Conservation (phyloP, 1,140 invertebrate species). For the Papilio glaucus region DNA sequence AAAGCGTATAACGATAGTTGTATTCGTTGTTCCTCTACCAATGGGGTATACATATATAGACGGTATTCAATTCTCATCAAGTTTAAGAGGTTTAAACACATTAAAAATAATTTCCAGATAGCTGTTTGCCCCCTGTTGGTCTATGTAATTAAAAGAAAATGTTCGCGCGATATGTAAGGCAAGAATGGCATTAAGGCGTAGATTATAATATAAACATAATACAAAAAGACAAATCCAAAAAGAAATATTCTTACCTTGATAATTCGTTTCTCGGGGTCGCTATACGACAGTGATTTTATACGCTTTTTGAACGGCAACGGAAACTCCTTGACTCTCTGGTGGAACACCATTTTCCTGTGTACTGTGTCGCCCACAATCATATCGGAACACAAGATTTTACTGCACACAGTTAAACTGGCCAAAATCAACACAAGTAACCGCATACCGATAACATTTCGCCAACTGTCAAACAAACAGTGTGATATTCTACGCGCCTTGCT, state of each 20-base stretch:
- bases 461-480: conserved; percentile 46
- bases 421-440: conserved; percentile 59
- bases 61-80: too few relatives aligned
- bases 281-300: conserved; percentile 68
- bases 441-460: conserved; percentile 64
- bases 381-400: conserved; percentile 61
- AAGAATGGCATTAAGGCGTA: neutral
- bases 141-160: too few relatives aligned
- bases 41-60: too few relatives aligned
- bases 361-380: conserved; percentile 78
- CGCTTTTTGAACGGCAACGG: conserved; percentile 80
- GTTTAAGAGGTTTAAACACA: too few relatives aligned
- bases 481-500: conserved; percentile 49
- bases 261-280: conserved; percentile 72
- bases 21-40: too few relatives aligned
- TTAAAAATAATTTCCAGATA: too few relatives aligned
- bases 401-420: conserved; percentile 50
- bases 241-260: conserved; percentile 64
- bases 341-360: conserved; percentile 79
- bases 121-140: too few relatives aligned
- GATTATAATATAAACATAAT: neutral
- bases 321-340: conserved; percentile 77
- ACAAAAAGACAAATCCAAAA: neutral
- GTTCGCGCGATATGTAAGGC: too few relatives aligned
- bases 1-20: too few relatives aligned